Percentiles rank a stretch among this genome's conserved stretches.
phyloP scores from a whole-genome alignment of 2,113 vertebrate species.

The Empidonax alnorum region DNA sequence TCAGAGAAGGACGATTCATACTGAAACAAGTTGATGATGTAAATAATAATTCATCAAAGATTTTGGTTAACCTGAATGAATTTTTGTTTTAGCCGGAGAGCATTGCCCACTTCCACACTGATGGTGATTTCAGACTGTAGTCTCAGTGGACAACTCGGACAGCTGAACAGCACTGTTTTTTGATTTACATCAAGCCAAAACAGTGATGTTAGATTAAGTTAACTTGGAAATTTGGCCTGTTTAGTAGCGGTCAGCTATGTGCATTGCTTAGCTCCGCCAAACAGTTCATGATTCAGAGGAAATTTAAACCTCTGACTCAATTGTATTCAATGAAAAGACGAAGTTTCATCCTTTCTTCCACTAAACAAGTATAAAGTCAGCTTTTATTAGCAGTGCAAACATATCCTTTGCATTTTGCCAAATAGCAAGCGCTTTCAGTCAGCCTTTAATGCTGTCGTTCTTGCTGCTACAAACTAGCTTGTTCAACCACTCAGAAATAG shows the following conservation, averaged over 20 bases:
- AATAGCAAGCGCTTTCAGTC: neutral
- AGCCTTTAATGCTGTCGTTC: neutral
- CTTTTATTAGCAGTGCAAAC: neutral
- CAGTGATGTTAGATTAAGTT: neutral
- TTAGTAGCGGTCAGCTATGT: neutral
- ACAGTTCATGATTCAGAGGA: neutral
- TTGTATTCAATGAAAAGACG: neutral
- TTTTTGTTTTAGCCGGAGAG: neutral
- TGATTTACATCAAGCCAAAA: neutral
- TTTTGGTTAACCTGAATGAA: neutral
- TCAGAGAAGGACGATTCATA: neutral
- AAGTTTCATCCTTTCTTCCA: neutral
- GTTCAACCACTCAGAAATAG: neutral
- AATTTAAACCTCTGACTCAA: neutral
- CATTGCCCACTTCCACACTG: neutral
- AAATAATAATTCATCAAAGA: neutral
- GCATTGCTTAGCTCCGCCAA: neutral
- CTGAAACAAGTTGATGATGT: neutral
- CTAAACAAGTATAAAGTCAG: neutral
- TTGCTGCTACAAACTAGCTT: neutral
- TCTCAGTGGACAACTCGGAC: neutral
- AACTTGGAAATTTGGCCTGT: neutral
- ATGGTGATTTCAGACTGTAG: neutral
- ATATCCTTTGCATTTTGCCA: neutral
- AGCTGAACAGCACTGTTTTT: neutral